A percentile compares a stretch with the other conserved stretches of the same genome.
Conservation (phyloP, 2,113 vertebrate genomes). For the Phalacrocorax pelagicus region DNA sequence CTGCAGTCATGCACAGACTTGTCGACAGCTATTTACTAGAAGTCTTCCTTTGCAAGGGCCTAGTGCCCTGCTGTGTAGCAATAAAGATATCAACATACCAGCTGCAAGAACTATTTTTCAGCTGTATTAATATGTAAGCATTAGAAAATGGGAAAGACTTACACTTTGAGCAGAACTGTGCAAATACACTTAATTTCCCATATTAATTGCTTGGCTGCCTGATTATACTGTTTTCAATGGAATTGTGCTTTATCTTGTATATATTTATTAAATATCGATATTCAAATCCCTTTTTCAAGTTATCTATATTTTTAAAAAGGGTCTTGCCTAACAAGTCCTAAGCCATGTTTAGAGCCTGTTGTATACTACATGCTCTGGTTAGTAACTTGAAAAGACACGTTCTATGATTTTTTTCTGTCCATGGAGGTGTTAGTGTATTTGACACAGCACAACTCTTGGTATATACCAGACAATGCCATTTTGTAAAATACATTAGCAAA, state of each 20-base stretch:
- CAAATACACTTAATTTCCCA: neutral
- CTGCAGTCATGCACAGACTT: slow-evolving; percentile 67
- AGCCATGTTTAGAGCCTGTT: neutral
- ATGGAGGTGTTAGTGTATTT: neutral
- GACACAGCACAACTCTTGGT: neutral
- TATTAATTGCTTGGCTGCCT: neutral
- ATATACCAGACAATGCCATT: neutral
- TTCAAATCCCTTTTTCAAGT: neutral
- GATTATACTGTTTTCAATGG: neutral
- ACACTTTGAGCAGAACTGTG: neutral
- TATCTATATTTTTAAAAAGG: neutral
- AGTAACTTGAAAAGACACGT: neutral
- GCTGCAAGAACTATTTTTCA: neutral
- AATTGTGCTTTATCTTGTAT: neutral
- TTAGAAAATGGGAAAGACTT: neutral
- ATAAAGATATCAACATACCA: slow-evolving; percentile 36
- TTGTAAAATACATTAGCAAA: neutral
- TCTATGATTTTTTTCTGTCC: fast-evolving
- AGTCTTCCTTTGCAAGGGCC: slow-evolving; percentile 36
- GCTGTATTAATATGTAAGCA: neutral
- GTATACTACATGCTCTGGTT: neutral
- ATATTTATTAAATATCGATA: neutral
- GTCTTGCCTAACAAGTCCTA: neutral
- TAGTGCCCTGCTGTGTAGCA: neutral
- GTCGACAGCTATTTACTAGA: slow-evolving; percentile 69